Evolutionary conservation across 2,888 invertebrate species (phyloP), one percentile per base, ranked within the genome.

Genomic region (Gastrophysa polygoni): DNA sequence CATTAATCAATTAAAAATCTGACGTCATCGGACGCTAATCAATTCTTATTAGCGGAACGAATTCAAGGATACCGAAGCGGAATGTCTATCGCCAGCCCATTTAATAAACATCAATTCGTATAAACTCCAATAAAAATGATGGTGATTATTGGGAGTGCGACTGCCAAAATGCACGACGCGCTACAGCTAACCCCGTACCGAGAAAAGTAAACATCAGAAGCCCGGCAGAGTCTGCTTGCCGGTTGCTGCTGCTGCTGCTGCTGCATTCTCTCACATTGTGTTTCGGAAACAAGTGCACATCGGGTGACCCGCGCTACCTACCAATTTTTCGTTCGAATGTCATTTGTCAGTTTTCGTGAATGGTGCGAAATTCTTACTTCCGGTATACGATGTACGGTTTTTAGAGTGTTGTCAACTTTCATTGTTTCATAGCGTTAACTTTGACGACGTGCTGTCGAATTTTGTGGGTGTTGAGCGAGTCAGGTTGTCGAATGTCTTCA

Each of bases 261-360:
- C 63, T 32, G 59, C 50, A 59, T 59, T 32, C 59, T 63, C 59
- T 63, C 63, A 44, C 59, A 63, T 59, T 63, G 59, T 63, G 59
- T 43, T 54, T 43, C 54, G 44, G 54, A 54, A 32, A 54, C 54
- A 54, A 43, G 54, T 44, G 54, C 54, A 54, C 54, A 48, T 49
- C 49, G 34, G 38, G 49, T 21, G 34, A 20, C 49, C 29, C 29
- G 56, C 21, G 47, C 47, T 29, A n/a, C 14, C 34, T 17, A 24
- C 7, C 24, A 10, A 32, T 8, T 7, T 32, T 32, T 32, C 10
- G 29, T 32, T 32, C 8, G 3, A 14, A 38, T 38, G 38, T 2
- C 7, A 14, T 38, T 10, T 2, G 29, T 14, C 14, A 7, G 24
- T 14, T 38, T 38, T 38, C 2, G 38, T 38, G 38, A 3, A 10